These are phyloP conservation scores for Diglossa cyanea DNA, from an alignment of 2,797 vertebrate genomes.

Conservation along the genomic window DNA sequence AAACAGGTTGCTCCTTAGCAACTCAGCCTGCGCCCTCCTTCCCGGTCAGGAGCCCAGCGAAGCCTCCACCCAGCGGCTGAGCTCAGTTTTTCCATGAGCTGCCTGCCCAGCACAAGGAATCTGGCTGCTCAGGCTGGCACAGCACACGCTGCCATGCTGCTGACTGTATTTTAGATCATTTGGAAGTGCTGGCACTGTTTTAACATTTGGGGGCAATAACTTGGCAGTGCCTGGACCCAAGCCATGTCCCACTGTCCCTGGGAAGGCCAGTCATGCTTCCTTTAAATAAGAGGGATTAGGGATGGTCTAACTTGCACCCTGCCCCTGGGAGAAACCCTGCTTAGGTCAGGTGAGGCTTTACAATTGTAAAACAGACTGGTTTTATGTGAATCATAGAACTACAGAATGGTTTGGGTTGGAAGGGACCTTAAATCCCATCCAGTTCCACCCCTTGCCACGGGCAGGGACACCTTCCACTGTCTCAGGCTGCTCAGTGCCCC, in stretches of 20 bases:
- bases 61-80: conserved; percentile 10
- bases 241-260: neutral
- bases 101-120: neutral
- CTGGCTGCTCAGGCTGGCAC: neutral
- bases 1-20: conserved; percentile 20
- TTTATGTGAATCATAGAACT: fast-evolving
- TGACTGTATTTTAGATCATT: neutral
- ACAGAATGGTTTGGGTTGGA: neutral
- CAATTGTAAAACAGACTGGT: neutral
- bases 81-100: conserved; percentile 40
- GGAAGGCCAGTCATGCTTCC: neutral
- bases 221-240: neutral
- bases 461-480: fast-evolving
- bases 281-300: neutral
- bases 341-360: neutral
- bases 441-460: fast-evolving
- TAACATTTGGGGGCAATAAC: neutral
- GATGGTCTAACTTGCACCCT: neutral
- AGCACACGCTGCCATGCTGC: neutral
- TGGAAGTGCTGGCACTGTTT: neutral
- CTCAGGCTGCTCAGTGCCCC: fast-evolving
- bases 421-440: neutral
- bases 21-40: neutral
- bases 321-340: neutral
- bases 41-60: neutral